Evolutionary conservation across 2,888 invertebrate species (phyloP).

Genomic region (Stenichneumon culpator): DNA sequence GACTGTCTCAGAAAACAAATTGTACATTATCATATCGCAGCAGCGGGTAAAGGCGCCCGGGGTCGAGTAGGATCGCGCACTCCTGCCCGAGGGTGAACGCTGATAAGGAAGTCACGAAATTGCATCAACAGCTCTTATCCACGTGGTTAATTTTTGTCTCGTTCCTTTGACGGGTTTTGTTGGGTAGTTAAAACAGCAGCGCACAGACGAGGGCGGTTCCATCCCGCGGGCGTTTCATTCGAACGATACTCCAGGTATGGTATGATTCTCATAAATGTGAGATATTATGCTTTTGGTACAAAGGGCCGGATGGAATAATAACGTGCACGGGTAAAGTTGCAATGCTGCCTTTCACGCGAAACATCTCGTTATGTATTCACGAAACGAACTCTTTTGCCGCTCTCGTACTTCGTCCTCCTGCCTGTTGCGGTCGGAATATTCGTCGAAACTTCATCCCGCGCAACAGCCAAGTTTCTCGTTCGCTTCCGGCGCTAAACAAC

Average conservation of each 20-base stretch:
- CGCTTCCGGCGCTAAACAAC: constrained; percentile 17
- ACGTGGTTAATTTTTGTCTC: no score
- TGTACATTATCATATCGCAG: not conserved
- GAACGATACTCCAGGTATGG: constrained; percentile 9
- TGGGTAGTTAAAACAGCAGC: not conserved
- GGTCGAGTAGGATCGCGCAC: not conserved
- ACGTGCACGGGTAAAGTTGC: constrained; percentile 34
- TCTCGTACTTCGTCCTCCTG: constrained; percentile 19
- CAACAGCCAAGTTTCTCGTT: constrained; percentile 40
- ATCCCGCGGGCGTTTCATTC: not conserved
- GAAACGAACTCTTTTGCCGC: constrained; percentile 51
- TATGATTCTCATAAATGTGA: constrained; percentile 23
- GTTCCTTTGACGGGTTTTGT: not conserved
- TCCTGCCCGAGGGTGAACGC: not conserved
- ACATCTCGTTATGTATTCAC: constrained; percentile 61
- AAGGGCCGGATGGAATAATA: constrained; percentile 46
- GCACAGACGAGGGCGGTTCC: not conserved
- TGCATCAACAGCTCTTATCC: not conserved
- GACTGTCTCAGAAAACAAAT: no score
- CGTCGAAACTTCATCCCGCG: constrained; percentile 55
- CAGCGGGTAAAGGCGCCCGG: not conserved
- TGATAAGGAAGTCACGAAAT: not conserved
- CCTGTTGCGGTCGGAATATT: constrained; percentile 47
- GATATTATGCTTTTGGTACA: constrained; percentile 39
- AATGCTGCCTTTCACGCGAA: constrained; percentile 28